Evolutionary conservation across 1,140 invertebrate genomes (phyloP), one percentile per base, ranked within the genome.

Genomic region (Bathynomus jamesi): DNA sequence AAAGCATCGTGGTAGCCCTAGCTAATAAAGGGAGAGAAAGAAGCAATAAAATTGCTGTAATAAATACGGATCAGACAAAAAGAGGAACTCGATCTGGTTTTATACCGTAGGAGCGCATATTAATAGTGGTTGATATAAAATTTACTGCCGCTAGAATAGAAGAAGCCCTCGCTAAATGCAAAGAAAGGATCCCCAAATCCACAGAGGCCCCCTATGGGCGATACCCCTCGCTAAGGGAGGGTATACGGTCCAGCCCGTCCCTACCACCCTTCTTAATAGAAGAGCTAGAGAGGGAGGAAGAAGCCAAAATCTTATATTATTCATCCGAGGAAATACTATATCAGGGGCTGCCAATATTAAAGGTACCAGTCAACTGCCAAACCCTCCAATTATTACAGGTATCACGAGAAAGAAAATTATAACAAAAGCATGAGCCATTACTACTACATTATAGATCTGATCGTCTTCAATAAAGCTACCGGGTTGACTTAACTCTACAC

Each of bases 1-100:
- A 81, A 74, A 90, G 75, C 84, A 90, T 90, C 30, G 88, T 90
- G 82, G 90, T 89, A 61, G 86, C 89, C 68, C 87, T 89, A 2
- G 89, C 89, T 83, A 90, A 79, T 11, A 91, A 88, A 3, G 89
- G 89, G 76, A 90, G 77, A 10, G 87, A 88, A 76, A 90, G 76
- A 46, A 90, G 71, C 66, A 90, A 76, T 79, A 90, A 78, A 81
- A 90, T 79, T 28, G 87, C 84, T 67, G 89, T 91, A 83, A 91
- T 86, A 78, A 85, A 80, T 40, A 90, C 84, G 28, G 89, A 84
- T 86, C 89, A 91, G 85, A 82, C 79, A 80, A 85, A 85, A 73
- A 40, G 32, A 7, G 32, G 32, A 7, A 40, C 32, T 17, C 17
- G 7, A 17, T 8, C 7, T 17, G 17, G 7, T 7, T 7, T 40